Base-by-base conservation (phyloP, 2,113 vertebrate species). In the Chamaea fasciata region DNA sequence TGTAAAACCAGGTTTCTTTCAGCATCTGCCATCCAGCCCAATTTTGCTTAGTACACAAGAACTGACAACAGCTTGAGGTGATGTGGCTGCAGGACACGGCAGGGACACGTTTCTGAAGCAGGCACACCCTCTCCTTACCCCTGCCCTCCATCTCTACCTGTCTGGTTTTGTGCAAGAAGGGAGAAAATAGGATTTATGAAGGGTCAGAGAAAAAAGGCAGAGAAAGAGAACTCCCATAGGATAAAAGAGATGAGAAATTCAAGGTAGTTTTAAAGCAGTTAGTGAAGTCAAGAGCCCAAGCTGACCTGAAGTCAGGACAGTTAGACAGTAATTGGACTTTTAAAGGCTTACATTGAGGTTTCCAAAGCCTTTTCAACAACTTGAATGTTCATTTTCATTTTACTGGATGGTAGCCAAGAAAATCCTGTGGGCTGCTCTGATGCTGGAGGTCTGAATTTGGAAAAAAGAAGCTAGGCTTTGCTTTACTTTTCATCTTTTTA, bases 261-360 rank as follows among this genome's bases (percentile, higher is more conserved):
- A 71, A 82, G 63, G 69, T 73, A 80, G 70, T 92, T 92, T 70
- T 90, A 55, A 92, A 57, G 86, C 82, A 69, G 64, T 90, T 77
- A 63, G 62, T 83, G 89, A 94, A 94, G 92, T 80, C 92, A 93
- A 91, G 91, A 92, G 86, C 50, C 84, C 83, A 95, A 77, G 79
- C 27, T 88, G 95, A 95, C 63, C 84, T 83, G 60, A 89, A 90
- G 76, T 95, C 73, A 86, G 27, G 35, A 56, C 82, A 85, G 50
- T 47, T 39, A 90, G 75, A 88, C 87, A 76, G 84, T 62, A 97
- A 89, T 84, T 69, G 62, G 81, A 74, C 79, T 84, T 90, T 74
- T 78, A 79, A 96, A 81, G 74, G 74, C 55, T 88, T 65, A 52
- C 55, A 49, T 70, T 76, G 94, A 92, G 53, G 89, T 88, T 92